phyloP scores from a whole-genome alignment of 2,797 vertebrate genomes.

The Otus scops region DNA sequence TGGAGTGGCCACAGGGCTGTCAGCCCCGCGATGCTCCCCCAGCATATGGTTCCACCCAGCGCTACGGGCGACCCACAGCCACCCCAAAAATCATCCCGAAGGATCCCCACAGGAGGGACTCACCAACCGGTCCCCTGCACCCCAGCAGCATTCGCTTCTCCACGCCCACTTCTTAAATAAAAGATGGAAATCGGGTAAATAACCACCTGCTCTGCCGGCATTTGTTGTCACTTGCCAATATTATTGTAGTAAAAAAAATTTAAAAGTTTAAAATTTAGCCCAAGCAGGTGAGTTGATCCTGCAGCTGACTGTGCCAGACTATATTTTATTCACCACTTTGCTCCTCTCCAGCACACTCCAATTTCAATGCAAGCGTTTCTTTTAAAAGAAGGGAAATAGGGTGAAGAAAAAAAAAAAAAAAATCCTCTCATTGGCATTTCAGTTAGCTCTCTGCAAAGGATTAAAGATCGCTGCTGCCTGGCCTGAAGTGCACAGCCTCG shows the following conservation, averaged over 20 bases:
- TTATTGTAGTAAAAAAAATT: not conserved
- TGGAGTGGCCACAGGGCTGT: fast-evolving
- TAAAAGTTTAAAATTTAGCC: not conserved
- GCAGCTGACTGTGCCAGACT: not conserved
- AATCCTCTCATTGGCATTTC: not conserved
- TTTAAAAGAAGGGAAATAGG: not conserved
- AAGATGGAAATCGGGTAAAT: not conserved
- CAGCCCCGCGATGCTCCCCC: not conserved
- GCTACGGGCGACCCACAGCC: not conserved
- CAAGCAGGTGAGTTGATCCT: constrained; percentile 6
- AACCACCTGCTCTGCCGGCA: constrained; percentile 1
- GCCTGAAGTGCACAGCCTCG: not conserved
- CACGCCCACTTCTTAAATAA: constrained; percentile 4
- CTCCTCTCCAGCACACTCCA: not conserved
- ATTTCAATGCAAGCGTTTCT: not conserved
- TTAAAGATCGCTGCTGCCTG: not conserved
- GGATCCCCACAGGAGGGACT: too few relatives aligned
- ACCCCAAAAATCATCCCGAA: not conserved
- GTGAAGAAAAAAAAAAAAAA: too few relatives aligned
- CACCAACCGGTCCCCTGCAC: fast-evolving
- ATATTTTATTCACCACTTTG: constrained; percentile 31
- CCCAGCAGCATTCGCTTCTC: fast-evolving
- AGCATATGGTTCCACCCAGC: fast-evolving
- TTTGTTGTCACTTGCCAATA: not conserved
- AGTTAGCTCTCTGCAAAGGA: not conserved